Evolutionary conservation across 2,888 invertebrate species (phyloP), one percentile per base, ranked within the genome.

Genomic region (Micoletzkya japonica): DNA sequence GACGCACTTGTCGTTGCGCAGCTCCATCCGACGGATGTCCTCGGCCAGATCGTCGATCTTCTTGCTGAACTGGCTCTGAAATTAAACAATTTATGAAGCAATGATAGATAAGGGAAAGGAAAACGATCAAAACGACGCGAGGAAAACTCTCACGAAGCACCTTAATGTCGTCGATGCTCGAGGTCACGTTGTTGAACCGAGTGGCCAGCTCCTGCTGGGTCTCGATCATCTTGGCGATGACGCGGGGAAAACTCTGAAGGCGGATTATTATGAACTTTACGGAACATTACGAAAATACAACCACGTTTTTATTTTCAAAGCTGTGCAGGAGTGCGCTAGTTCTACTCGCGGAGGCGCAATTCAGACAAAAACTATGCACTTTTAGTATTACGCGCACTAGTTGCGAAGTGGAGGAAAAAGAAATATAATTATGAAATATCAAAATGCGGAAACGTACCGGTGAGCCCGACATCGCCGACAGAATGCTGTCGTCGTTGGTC

Each of bases 221-320:
- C 39, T 79, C 77, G 39, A 77, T 77, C 32, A 79, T 73, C 56
- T 74, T 72, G 14, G 74, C 67, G 24, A 79, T 64, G 20, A 79
- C 73, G 36, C 74, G 72, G 44, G 70, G 70, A 20, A 79, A 39
- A 14, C 32, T 17, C 7, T 52, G 10, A 36, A 54, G 30, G n/a
- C 44, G 10, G 10, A n/a, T n/a, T n/a, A n/a, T n/a, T n/a, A 60
- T 34, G 44, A n/a, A 63, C 4, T n/a, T n/a, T 30, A 32, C 14
- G 6, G 0, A 30, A 6, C 17, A n/a, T n/a, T 14, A 6, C 52
- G 24, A 52, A n/a, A n/a, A n/a, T n/a, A n/a, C n/a, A n/a, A n/a
- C n/a, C n/a, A n/a, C n/a, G n/a, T n/a, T n/a, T n/a, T n/a, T n/a
- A n/a, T n/a, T n/a, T n/a, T n/a, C n/a, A n/a, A n/a, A n/a, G n/a